phyloP scores from a whole-genome alignment of 2,888 invertebrate species.

The Pterobdella sp. region DNA sequence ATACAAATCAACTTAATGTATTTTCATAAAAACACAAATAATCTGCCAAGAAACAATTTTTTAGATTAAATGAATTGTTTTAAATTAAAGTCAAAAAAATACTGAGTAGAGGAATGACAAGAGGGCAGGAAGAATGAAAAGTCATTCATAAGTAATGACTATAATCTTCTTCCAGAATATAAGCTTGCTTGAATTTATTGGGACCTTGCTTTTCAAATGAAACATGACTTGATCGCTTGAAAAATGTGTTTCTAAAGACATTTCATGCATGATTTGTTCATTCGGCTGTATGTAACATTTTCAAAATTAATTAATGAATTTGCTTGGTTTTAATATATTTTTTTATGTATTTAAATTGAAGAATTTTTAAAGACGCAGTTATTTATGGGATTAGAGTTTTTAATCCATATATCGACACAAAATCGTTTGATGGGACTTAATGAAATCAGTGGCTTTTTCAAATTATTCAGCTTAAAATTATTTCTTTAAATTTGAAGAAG shows the following conservation, averaged over 20 bases:
- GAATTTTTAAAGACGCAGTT: neutral
- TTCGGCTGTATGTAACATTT: neutral
- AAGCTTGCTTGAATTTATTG: neutral
- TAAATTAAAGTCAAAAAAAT: too few relatives aligned
- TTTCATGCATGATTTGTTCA: slow-evolving; percentile 8
- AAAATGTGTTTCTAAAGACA: slow-evolving; percentile 7
- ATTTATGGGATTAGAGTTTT: neutral
- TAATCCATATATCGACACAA: slow-evolving; percentile 14
- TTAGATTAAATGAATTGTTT: too few relatives aligned
- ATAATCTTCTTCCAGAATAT: slow-evolving; percentile 3
- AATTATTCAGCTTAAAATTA: too few relatives aligned
- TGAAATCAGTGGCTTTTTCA: neutral
- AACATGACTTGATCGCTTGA: neutral
- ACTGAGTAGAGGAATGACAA: neutral
- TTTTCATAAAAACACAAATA: too few relatives aligned
- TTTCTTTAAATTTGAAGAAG: too few relatives aligned
- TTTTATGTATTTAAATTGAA: neutral
- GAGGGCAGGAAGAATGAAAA: neutral
- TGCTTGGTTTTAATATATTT: neutral
- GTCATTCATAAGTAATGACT: neutral
- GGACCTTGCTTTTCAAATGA: neutral
- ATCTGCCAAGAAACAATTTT: too few relatives aligned
- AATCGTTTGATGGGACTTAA: too few relatives aligned
- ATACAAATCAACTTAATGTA: too few relatives aligned
- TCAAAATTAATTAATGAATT: neutral